Evolutionary conservation across 2,797 vertebrate genomes (phyloP).

Genomic region (Cirrhinus mrigala): DNA sequence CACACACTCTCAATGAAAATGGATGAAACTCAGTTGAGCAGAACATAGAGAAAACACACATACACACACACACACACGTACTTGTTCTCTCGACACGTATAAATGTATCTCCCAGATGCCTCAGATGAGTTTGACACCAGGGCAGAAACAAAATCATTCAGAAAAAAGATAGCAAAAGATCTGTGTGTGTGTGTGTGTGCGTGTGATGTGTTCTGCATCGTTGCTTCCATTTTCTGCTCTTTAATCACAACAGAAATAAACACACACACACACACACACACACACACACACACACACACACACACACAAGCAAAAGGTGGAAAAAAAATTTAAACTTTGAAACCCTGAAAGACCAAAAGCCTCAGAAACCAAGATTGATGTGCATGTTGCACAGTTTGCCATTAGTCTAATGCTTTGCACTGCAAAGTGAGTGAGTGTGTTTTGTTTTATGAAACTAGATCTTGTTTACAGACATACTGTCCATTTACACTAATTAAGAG

Average conservation of each 20-base stretch:
- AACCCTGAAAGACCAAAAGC: background rate
- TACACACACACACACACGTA: constrained; percentile 2
- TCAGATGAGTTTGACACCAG: background rate
- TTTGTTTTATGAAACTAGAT: background rate
- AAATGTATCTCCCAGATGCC: background rate
- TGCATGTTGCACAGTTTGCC: background rate
- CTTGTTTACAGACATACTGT: background rate
- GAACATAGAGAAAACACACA: background rate
- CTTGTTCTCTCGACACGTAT: constrained; percentile 3
- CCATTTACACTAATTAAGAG: constrained; percentile 35
- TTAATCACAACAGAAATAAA: no score
- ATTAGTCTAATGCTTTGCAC: background rate
- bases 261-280: no score
- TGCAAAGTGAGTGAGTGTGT: background rate
- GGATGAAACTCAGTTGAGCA: no score
- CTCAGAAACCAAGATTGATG: background rate
- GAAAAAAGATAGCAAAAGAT: background rate
- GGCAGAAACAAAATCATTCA: constrained; percentile 8
- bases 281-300: no score
- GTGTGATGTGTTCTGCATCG: background rate
- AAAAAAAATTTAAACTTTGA: background rate
- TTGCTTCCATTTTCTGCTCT: background rate
- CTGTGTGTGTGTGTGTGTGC: background rate
- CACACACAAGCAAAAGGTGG: no score
- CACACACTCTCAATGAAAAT: background rate